Base-by-base conservation (phyloP, 1,140 invertebrate genomes). In the Brachionus rubens region DNA sequence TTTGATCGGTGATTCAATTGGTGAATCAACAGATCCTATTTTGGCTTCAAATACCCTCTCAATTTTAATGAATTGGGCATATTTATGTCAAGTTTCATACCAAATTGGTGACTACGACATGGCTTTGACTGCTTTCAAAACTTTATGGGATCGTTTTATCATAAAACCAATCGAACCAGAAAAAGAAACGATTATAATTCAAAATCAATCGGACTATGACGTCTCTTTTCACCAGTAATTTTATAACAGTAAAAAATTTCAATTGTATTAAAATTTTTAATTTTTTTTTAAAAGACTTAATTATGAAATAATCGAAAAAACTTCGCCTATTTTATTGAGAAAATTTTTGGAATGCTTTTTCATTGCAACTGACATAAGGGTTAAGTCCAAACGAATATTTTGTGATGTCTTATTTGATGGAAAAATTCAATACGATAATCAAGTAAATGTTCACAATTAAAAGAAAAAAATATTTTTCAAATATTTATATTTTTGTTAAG, bases 111-210 rank as follows among this genome's bases (percentile, higher is more conserved):
- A 79, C 52, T 82, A 82, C 50, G 77, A 80, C 33, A 80, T 82
- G 56, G 79, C 81, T 5, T 70, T 76, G n/a, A 77, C 81, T 14
- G 82, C 82, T 5, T 81, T 80, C 78, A 70, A 80, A 36, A 79
- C 82, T 0, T 70, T 85, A 19, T 85, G 83, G 83, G 78, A 81
- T 48, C 80, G 84, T 68, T 84, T 84, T 78, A 80, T 84, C 19
- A 79, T 80, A 10, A 76, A 78, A 28, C 77, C 78, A 14, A 79
- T 79, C 7, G 75, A 80, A 26, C 80, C 81, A 59, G 65, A 79
- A 41, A 78, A 77, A 16, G 75, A 79, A 21, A 83, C 80, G 2
- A 80, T 80, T 75, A 77, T 77, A 19, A 79, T 79, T 2, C 62
- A 80, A 26, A 79, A 79, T 56, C 78, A 81, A 41, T 79, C 79